Conservation (phyloP, 2,113 vertebrate genomes). For the Numida meleagris region DNA sequence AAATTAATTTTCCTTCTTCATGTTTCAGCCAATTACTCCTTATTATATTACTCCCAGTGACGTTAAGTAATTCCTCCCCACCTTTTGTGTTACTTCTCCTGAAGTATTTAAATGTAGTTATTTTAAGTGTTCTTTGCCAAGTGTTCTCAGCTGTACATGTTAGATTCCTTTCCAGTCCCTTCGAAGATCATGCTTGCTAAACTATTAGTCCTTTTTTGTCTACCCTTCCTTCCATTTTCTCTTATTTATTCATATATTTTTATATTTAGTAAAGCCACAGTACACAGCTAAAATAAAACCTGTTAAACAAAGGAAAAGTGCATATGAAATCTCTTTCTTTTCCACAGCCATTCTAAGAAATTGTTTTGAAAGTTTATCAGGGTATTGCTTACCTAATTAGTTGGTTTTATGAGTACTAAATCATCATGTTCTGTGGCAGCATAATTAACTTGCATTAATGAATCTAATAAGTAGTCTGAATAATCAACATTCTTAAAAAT, state of each 20-base stretch:
- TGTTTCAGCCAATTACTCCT: not conserved
- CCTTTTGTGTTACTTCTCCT: not conserved
- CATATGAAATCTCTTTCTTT: not conserved
- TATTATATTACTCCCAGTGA: not conserved
- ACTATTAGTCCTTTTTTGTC: not conserved
- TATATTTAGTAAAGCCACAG: not conserved
- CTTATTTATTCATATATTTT: not conserved
- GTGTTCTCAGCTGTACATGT: not conserved
- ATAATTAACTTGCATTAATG: slow-evolving; percentile 50
- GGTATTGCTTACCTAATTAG: slow-evolving; percentile 5
- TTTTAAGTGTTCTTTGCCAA: not conserved
- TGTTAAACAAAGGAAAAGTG: not conserved
- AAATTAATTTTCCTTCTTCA: slow-evolving; percentile 8
- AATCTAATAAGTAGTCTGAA: slow-evolving; percentile 17
- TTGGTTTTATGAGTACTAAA: not conserved
- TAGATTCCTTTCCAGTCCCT: not conserved
- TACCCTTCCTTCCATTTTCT: not conserved
- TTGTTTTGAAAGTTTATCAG: slow-evolving; percentile 4
- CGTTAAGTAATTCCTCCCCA: not conserved
- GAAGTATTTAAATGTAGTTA: not conserved
- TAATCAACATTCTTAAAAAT: slow-evolving; percentile 29
- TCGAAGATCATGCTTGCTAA: not conserved
- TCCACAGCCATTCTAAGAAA: not conserved
- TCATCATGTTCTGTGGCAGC: not conserved
- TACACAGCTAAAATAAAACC: not conserved